A percentile compares a stretch with the other conserved stretches of the same genome.
phyloP scores from a whole-genome alignment of 2,888 invertebrate species.

The Amphimallon solstitiale region DNA sequence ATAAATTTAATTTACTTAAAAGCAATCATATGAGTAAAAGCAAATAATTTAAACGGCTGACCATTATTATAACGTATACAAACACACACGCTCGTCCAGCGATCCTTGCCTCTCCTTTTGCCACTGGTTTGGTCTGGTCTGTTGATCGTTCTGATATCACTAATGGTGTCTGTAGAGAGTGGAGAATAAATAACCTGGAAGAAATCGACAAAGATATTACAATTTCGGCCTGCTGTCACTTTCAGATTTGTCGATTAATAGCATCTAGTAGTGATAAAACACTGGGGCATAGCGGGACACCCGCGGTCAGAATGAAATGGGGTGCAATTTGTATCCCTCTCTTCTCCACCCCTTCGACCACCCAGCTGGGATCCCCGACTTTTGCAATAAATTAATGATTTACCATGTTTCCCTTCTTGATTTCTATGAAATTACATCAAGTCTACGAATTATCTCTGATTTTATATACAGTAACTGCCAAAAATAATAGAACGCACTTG shows the following conservation, averaged over 20 bases:
- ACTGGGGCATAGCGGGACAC: slow-evolving; percentile 41
- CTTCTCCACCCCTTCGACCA: too few relatives aligned
- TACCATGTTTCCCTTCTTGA: background rate
- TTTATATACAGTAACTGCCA: background rate
- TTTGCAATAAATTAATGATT: slow-evolving; percentile 23
- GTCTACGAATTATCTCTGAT: background rate
- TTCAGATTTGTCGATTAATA: slow-evolving; percentile 48
- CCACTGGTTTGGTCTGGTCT: background rate
- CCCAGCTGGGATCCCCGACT: background rate
- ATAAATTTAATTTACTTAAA: slow-evolving; percentile 30
- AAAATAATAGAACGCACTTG: too few relatives aligned
- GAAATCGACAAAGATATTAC: slow-evolving; percentile 45
- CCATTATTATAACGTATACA: background rate
- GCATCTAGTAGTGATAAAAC: slow-evolving; percentile 47
- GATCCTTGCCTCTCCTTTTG: background rate
- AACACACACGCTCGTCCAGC: too few relatives aligned
- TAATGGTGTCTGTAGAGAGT: slow-evolving; percentile 42
- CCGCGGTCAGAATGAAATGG: slow-evolving; percentile 42
- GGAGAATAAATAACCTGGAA: slow-evolving; percentile 45
- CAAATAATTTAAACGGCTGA: slow-evolving; percentile 9
- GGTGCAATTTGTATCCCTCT: slow-evolving; percentile 39
- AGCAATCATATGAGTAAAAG: slow-evolving; percentile 28
- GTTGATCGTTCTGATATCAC: slow-evolving; percentile 40
- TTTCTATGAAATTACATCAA: background rate
- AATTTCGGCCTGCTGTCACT: slow-evolving; percentile 47